Evolutionary conservation across 2,888 invertebrate species (phyloP).

Genomic region (Cantharis rustica): DNA sequence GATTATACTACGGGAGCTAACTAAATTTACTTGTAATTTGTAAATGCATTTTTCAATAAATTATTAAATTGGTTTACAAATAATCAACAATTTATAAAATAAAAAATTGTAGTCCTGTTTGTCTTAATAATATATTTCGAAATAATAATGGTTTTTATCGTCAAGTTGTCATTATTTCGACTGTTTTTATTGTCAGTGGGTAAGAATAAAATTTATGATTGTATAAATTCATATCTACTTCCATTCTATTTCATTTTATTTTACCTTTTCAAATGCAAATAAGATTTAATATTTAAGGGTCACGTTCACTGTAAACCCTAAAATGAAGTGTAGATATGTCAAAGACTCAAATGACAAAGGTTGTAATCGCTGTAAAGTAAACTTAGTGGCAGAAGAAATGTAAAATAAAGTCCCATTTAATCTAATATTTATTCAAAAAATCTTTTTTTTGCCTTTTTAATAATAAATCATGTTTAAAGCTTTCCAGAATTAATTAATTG

Average conservation of each 20-base stretch:
- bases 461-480: conserved; percentile 11
- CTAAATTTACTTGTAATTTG: neutral
- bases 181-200: conserved; percentile 23
- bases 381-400: conserved; percentile 5
- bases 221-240: conserved; percentile 22
- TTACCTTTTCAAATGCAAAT: conserved; percentile 28
- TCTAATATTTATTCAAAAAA: conserved; percentile 12
- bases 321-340: conserved; percentile 18
- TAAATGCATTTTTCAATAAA: neutral
- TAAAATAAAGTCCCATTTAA: conserved; percentile 6
- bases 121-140: conserved; percentile 25
- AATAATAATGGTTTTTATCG: conserved; percentile 30
- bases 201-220: conserved; percentile 26
- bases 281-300: conserved; percentile 20
- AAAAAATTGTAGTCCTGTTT: conserved; percentile 17
- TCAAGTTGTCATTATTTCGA: conserved; percentile 29
- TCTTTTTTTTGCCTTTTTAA: neutral
- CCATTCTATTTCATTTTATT: conserved; percentile 21
- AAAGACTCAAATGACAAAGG: conserved; percentile 5
- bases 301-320: conserved; percentile 5
- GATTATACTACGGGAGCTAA: too few species aligned
- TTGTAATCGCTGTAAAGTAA: conserved; percentile 10
- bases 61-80: neutral
- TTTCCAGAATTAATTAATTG: conserved; percentile 9
- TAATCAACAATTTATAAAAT: neutral